These are phyloP conservation scores for Drosophila kohkoa DNA, from an alignment of 1,140 invertebrate genomes.

Conservation along the genomic window DNA sequence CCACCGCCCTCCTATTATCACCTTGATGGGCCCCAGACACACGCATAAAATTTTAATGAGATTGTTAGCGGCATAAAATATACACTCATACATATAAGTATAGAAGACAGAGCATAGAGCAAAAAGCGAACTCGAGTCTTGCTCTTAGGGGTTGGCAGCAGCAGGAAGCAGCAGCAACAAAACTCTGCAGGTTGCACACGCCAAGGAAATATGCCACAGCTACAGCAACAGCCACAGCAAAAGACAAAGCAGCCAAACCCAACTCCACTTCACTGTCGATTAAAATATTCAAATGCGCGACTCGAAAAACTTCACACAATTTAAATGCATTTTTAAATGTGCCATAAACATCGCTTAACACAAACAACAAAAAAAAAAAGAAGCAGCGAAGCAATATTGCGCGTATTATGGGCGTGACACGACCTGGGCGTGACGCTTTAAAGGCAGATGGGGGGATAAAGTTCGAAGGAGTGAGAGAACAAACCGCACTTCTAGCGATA, in stretches of 20 bases:
- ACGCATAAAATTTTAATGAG: conserved; percentile 84
- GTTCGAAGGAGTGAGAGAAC: neutral
- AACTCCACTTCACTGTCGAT: conserved; percentile 34
- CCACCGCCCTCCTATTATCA: conserved; percentile 53
- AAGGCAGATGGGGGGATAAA: neutral
- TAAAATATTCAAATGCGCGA: conserved; percentile 76
- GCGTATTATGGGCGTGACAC: conserved; percentile 11
- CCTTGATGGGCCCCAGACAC: conserved; percentile 60
- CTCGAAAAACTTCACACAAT: conserved; percentile 53
- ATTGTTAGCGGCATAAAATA: conserved; percentile 81
- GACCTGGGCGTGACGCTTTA: conserved; percentile 9
- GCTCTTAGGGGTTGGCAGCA: neutral
- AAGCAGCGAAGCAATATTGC: neutral
- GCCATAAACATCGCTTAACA: conserved; percentile 60
- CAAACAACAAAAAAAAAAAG: conserved; percentile 13
- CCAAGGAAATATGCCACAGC: conserved; percentile 45
- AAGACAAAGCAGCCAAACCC: conserved; percentile 60
- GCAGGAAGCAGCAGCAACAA: conserved; percentile 1
- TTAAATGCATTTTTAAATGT: conserved; percentile 78
- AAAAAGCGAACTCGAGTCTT: neutral
- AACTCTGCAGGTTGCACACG: conserved; percentile 50
- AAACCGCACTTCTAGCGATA: conserved; percentile 6
- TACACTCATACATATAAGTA: conserved; percentile 43
- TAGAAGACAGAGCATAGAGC: conserved; percentile 15
- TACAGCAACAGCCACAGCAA: conserved; percentile 56